Percentiles rank a stretch among this genome's conserved stretches.
These are phyloP conservation scores for Ellobius talpinus DNA, from an alignment of 2,113 vertebrate species.

Conservation along the genomic window DNA sequence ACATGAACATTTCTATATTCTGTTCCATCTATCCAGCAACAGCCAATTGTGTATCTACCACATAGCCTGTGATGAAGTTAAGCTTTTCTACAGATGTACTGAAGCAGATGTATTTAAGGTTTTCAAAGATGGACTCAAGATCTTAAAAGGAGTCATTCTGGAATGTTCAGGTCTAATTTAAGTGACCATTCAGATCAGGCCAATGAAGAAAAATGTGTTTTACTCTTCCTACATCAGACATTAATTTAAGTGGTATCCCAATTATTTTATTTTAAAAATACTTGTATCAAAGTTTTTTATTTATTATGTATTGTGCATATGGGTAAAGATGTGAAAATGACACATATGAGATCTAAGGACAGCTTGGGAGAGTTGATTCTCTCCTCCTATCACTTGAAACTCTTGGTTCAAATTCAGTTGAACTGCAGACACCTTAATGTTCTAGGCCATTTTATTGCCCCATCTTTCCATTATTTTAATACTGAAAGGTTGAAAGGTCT, in stretches of 20 bases:
- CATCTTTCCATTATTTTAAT: not conserved
- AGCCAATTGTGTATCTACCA: not conserved
- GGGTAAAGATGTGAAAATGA: too few species aligned
- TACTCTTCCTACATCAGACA: not conserved
- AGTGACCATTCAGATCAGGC: not conserved
- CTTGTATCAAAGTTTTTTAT: not conserved
- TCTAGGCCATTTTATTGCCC: not conserved
- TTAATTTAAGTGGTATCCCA: not conserved
- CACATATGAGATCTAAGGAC: not conserved
- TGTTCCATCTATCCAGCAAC: not conserved
- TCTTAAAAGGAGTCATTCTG: not conserved
- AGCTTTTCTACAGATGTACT: not conserved
- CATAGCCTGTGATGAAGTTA: not conserved
- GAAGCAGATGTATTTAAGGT: too few species aligned
- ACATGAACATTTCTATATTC: not conserved
- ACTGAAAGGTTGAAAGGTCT: slow-evolving; percentile 1
- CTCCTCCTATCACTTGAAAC: not conserved
- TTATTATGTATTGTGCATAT: not conserved
- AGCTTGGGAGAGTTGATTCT: not conserved
- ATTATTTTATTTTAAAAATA: slow-evolving; percentile 24
- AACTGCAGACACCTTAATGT: not conserved
- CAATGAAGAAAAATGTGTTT: slow-evolving; percentile 13
- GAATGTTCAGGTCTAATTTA: not conserved
- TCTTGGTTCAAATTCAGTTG: too few species aligned
- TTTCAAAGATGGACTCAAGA: not conserved